phyloP scores from a whole-genome alignment of 2,113 vertebrate species.

The Sialia sialis region DNA sequence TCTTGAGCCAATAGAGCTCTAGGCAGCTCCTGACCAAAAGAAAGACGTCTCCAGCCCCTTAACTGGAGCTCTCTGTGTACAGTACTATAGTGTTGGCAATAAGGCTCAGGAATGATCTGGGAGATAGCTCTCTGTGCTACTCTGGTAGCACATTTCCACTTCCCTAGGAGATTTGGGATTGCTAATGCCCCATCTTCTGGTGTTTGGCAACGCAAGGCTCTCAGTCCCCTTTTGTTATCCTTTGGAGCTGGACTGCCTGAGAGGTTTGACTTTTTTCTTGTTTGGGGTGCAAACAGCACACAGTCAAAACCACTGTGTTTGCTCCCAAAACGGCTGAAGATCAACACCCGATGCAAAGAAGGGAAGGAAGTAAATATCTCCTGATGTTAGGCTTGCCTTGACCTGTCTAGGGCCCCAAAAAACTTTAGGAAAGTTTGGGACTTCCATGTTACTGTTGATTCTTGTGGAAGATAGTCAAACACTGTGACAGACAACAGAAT shows the following conservation, averaged over 20 bases:
- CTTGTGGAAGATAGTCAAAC: not conserved
- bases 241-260: not conserved
- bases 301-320: not conserved
- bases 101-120: not conserved
- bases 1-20: not conserved
- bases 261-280: not conserved
- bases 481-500: not conserved
- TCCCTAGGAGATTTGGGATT: not conserved
- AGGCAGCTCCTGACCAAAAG: not conserved
- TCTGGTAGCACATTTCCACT: not conserved
- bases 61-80: not conserved
- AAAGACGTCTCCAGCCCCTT: not conserved
- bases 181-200: not conserved
- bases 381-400: not conserved
- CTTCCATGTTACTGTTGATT: not conserved
- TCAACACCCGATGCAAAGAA: not conserved
- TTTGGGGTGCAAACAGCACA: not conserved
- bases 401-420: not conserved
- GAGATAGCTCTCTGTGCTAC: not conserved
- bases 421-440: not conserved
- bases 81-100: rapidly evolving
- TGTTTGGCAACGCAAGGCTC: not conserved
- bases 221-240: not conserved
- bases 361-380: not conserved
- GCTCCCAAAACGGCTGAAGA: not conserved